These are phyloP conservation scores for Trimorus sp. DNA, from an alignment of 2,888 invertebrate genomes.

Conservation along the genomic window DNA sequence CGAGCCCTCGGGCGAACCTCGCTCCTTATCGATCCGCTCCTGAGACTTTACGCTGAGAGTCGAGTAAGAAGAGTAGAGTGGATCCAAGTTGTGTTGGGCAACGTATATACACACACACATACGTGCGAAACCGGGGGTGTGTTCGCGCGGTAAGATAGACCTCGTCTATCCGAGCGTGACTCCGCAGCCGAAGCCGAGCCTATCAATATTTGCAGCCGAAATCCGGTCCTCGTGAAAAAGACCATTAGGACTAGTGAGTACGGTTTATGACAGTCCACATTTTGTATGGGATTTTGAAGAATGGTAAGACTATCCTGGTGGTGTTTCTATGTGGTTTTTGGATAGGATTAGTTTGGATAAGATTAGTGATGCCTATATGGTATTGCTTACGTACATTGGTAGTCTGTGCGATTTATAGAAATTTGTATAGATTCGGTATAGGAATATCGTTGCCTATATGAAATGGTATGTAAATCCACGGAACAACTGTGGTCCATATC, in stretches of 20 bases:
- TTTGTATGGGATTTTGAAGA: too few relatives aligned
- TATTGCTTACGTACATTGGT: too few relatives aligned
- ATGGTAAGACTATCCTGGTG: too few relatives aligned
- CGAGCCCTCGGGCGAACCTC: constrained; percentile 78
- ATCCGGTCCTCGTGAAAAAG: constrained; percentile 65
- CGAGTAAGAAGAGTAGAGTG: constrained; percentile 67
- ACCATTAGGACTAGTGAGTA: background rate
- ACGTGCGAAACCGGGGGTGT: constrained; percentile 48
- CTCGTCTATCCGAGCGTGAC: constrained; percentile 81
- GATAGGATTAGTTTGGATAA: too few relatives aligned
- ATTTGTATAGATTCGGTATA: too few relatives aligned
- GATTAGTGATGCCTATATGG: too few relatives aligned
- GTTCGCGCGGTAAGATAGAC: constrained; percentile 73
- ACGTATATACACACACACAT: constrained; percentile 16
- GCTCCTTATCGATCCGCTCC: constrained; percentile 80
- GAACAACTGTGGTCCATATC: too few relatives aligned
- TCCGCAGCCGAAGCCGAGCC: constrained; percentile 80
- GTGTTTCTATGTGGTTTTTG: too few relatives aligned
- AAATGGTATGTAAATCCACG: too few relatives aligned
- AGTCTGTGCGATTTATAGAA: too few relatives aligned
- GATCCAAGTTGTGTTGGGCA: constrained; percentile 41
- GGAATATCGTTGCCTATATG: background rate
- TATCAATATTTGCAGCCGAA: constrained; percentile 81
- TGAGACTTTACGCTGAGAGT: constrained; percentile 75
- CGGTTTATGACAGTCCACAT: too few relatives aligned